Base-by-base conservation (phyloP, 2,113 vertebrate genomes). In the Pygathrix nemaeus region DNA sequence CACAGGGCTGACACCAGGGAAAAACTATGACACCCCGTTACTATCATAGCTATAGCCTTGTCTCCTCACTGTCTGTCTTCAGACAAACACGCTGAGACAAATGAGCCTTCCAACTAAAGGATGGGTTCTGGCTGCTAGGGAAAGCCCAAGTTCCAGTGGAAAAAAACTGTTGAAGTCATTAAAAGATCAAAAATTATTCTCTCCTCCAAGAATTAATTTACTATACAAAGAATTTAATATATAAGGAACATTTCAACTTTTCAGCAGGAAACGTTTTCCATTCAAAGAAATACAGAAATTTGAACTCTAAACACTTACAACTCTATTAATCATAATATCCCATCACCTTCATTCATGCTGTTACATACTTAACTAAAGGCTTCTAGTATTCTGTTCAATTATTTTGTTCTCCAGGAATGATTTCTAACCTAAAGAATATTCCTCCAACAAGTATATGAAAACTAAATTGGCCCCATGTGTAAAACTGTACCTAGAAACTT, bases 401-500 rank as follows among this genome's bases (percentile, higher is more conserved):
- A 82, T 61, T 76, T 16, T 50, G 1, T 85, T 75, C 88, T 90
- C 55, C 86, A 85, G 0, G 35, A 93, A 6, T 3, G 59, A 79
- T 55, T 75, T 66, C 92, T 0, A 7, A 35, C 9, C 80, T n/a
- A 88, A 95, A 92, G 52, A 86, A 66, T 72, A 88, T 95, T 84
- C 82, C 76, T 95, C 72, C 79, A 94, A 72, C 83, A 81, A 79
- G 52, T 48, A 20, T 35, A 8, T 32, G 78, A 76, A 94, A 98
- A 94, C 81, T 92, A 90, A 86, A 97, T 55, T 18, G 90, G 45
- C 11, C 75, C 57, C 68, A 16, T 3, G 8, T n/a, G 61, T 72
- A 93, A 97, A 98, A 91, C 0, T 52, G 61, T 61, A 88, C 59
- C 50, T 6, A 38, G 9, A 97, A 96, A 96, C 61, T 50, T 7